Base-by-base conservation (phyloP, 2,113 vertebrate species). In the Sceloporus tristichus region DNA sequence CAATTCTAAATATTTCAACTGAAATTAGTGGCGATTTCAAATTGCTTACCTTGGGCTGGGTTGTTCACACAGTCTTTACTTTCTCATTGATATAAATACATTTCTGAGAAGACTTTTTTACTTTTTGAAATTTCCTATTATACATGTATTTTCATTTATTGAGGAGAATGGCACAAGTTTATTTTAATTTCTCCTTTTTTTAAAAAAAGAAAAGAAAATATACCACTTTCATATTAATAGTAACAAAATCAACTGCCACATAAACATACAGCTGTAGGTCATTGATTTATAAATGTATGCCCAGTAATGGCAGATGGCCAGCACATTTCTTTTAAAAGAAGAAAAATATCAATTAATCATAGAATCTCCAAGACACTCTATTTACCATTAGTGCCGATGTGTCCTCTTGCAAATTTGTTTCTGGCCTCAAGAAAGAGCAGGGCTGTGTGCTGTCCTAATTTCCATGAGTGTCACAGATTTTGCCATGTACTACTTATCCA, bases 401-500 rank as follows among this genome's bases (percentile, higher is more conserved):
- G 27, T 96, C 83, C 70, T 91, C 94, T 77, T 90, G 90, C 79
- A 87, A 95, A 90, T 92, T 75, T 92, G 77, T 76, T 93, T 78
- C 80, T 80, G 0, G 91, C 29, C 79, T 91, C 94, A 90, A 84
- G 81, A 96, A 94, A 54, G 85, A 91, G 23, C 80, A 89, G 21
- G 90, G 25, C 92, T 94, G 95, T 89, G 85, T 89, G 94, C 93
- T 96, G 93, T 87, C 93, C 93, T 95, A 91, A 92, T 93, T 95
- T 87, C 92, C 84, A 84, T 88, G 91, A 8, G 85, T 88, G 95
- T 85, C 93, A 91, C 88, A 92, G 95, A 96, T 95, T 96, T 97
- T 95, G 87, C 82, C 71, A 91, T 94, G 92, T 94, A 92, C 94
- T 94, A 71, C 89, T 95, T 96, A 96, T 94, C 95, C 94, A 95